phyloP scores from a whole-genome alignment of 2,888 invertebrate genomes.

The Ochropleura leucogaster region DNA sequence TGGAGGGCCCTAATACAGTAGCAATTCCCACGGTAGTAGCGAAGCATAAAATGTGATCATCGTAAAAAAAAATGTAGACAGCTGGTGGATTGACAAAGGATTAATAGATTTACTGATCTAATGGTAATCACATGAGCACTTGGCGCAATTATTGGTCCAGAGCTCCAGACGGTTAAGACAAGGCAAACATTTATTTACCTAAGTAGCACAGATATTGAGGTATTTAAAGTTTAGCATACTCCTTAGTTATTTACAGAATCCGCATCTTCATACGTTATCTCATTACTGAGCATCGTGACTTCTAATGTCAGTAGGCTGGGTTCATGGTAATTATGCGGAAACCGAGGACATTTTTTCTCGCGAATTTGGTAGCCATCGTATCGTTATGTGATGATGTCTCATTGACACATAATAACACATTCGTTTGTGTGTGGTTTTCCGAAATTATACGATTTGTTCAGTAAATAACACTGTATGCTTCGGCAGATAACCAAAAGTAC shows the following conservation, averaged over 20 bases:
- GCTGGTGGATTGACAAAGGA: conserved; percentile 37
- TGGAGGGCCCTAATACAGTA: conserved; percentile 61
- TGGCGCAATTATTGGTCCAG: background rate
- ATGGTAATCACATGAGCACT: background rate
- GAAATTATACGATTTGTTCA: conserved; percentile 53
- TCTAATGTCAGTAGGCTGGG: background rate
- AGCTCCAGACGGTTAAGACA: background rate
- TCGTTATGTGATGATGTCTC: conserved; percentile 4
- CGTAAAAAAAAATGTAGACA: conserved; percentile 49
- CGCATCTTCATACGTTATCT: background rate
- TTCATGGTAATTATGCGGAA: conserved; percentile 10
- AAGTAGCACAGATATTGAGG: background rate
- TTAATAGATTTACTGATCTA: conserved; percentile 13
- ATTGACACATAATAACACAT: conserved; percentile 13
- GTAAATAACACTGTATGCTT: conserved; percentile 52
- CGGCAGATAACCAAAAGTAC: conserved; percentile 58
- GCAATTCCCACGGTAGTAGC: conserved; percentile 70
- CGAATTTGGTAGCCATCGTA: background rate
- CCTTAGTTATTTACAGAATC: conserved; percentile 12
- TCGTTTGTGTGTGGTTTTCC: background rate
- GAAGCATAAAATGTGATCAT: conserved; percentile 40
- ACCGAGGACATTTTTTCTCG: background rate
- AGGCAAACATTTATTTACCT: background rate
- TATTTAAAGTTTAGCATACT: conserved; percentile 13
- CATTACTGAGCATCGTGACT: background rate